Evolutionary conservation across 2,113 vertebrate genomes (phyloP).

Genomic region (Myotis davidii): DNA sequence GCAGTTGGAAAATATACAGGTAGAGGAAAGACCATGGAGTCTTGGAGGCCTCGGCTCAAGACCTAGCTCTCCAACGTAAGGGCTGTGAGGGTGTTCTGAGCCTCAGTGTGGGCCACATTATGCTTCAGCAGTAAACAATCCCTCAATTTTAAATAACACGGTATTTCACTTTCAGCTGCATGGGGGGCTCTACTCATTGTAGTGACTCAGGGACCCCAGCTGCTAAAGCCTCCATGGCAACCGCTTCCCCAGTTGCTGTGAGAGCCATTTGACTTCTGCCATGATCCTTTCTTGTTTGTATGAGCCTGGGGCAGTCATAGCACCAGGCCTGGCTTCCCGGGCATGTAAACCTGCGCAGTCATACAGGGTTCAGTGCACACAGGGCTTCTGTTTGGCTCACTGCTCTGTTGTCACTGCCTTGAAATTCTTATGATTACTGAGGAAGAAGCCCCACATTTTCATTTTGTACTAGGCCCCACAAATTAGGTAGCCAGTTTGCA

Average conservation of each 20-base stretch:
- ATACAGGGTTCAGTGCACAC: neutral
- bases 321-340: neutral
- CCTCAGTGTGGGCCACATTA: neutral
- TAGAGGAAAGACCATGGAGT: neutral
- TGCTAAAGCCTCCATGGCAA: neutral
- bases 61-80: neutral
- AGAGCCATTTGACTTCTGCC: neutral
- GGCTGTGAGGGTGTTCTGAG: neutral
- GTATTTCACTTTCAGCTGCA: neutral
- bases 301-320: too few relatives aligned
- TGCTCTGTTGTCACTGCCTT: neutral
- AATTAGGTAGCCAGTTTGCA: neutral
- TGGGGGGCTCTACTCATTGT: neutral
- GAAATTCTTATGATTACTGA: neutral
- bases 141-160: too few relatives aligned
- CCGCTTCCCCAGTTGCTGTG: fast-evolving
- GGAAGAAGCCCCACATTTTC: neutral
- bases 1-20: neutral
- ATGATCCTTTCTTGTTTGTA: neutral
- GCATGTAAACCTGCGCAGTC: neutral
- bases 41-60: neutral
- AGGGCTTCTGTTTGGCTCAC: neutral
- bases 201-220: neutral
- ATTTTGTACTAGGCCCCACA: neutral
- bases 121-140: neutral